Evolutionary conservation across 2,797 vertebrate species (phyloP), one percentile per base, ranked within the genome.

Genomic region (Bufotes viridis): DNA sequence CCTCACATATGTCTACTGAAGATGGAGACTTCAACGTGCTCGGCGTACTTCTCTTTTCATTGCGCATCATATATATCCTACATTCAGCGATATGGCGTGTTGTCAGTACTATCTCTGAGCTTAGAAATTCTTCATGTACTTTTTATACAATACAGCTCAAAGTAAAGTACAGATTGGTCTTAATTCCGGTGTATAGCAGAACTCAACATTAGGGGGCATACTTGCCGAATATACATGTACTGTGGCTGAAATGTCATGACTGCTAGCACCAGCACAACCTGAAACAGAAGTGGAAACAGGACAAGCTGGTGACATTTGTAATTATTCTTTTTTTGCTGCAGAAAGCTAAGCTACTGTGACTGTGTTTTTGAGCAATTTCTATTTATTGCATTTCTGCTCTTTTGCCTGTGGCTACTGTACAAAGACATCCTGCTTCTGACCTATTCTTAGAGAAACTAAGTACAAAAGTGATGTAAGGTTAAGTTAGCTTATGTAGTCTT

Each of bases 341-440:
- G 78, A 84, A 24, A 24, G 51, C 82, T 84, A 88, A 82, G 55
- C 65, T 70, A 84, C 55, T 63, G 11, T 88, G 82, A 88, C 82
- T 72, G 65, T 34, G 29, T 69, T 80, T 84, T 29, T 72, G 82
- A 60, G 76, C 61, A 79, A 63, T 84, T 80, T 79, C 34, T 84
- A 85, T 84, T 80, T 69, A 57, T 88, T 83, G 58, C 74, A 78
- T 72, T 63, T 15, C 67, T 20, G 75, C 26, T 78, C 34, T 63
- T 84, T 88, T 88, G 87, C 82, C 82, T 72, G 42, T 85, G 69
- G 82, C 87, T 75, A 22, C 42, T 51, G 13, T 60, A 65, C 57
- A 85, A 80, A 85, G 83, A 85, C 87, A 88, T 85, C 76, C 78
- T 88, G 87, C n/a, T 81, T 70, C 65, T 85, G n/a, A 80, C 75